Evolutionary conservation across 1,140 invertebrate genomes (phyloP), one percentile per base, ranked within the genome.

Genomic region (Drosophila pseudoananassae): DNA sequence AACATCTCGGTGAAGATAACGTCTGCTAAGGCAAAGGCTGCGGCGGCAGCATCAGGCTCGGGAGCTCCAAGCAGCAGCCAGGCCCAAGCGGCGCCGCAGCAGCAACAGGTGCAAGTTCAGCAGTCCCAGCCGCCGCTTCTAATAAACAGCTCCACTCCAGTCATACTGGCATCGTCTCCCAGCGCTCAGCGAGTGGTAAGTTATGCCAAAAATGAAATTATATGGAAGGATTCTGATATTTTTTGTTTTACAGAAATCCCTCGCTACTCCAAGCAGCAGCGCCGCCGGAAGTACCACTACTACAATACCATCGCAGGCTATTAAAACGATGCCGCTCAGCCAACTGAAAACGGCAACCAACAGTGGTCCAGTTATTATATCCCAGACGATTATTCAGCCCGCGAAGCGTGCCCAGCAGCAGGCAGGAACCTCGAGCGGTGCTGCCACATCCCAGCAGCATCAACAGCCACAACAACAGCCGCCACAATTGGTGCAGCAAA

Each of bases 1-100:
- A 91, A 91, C 45, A 91, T 91, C 25, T 91, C 90, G 0, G 90
- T 91, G 1, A 91, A 91, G 64, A 91, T 91, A 29, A 91, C 90
- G 8, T 91, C 90, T 0, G 76, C 82, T 8, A 91, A 91, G 55
- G 74, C 87, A 7, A 81, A 87, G 27, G 83, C 71, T 3, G 77
- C 79, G 2, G 72, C 82, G 9, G 58, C 76, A 31, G 74, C 76
- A 49, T 56, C 63, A 1, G 51, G 31, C 43, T 85, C 40, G 40
- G 40, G n/a, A 9, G 40, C 38, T 14, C 2, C 40, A 17, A 43
- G 65, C 54, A 65, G 64, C 15, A 77, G 70, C 47, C 79, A 84
- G 46, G 23, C 46, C 4, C 73, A 65, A 17, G 33, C 64, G 10
- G 66, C 73, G 50, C 31, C 61, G 40, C 75, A 53, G 17, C 65